Percentiles rank a stretch among this genome's conserved stretches.
Conservation (phyloP, 2,113 vertebrate genomes). For the Tetraodon nigroviridis region DNA sequence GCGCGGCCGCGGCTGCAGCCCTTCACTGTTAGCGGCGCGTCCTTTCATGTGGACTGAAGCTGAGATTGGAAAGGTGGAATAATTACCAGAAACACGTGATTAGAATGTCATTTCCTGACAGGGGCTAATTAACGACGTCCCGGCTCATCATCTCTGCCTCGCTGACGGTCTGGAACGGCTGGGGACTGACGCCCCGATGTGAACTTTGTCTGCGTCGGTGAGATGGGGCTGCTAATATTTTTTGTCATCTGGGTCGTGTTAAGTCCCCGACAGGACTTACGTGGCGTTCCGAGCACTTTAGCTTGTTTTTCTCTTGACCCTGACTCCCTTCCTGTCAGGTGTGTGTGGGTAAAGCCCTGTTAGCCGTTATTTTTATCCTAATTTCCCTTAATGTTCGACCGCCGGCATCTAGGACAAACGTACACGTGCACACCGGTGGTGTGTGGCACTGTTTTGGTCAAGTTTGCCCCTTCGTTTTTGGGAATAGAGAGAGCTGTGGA, state of each 20-base stretch:
- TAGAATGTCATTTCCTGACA: constrained; percentile 75
- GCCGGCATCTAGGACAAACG: no score
- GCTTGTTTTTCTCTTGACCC: constrained; percentile 53
- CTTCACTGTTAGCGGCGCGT: constrained; percentile 54
- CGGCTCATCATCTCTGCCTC: constrained; percentile 54
- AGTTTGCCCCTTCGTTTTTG: no score
- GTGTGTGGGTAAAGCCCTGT: constrained; percentile 35
- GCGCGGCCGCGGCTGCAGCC: constrained; percentile 46
- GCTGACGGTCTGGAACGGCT: constrained; percentile 56
- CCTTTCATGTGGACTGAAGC: constrained; percentile 56
- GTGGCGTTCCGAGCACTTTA: constrained; percentile 26
- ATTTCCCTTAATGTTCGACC: no score
- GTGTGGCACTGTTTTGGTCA: no score
- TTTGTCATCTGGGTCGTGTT: constrained; percentile 62
- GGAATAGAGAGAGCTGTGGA: constrained; percentile 12
- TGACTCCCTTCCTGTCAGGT: constrained; percentile 44
- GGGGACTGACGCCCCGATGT: constrained; percentile 57
- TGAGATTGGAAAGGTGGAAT: constrained; percentile 66
- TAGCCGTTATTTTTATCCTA: no score
- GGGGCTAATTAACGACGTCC: constrained; percentile 74
- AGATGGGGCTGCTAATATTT: constrained; percentile 58
- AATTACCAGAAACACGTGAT: constrained; percentile 75
- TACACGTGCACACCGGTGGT: no score
- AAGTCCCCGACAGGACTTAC: constrained; percentile 36
- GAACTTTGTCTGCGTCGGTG: constrained; percentile 53